phyloP scores from a whole-genome alignment of 1,140 invertebrate genomes.

The Diploscapter pachys region DNA sequence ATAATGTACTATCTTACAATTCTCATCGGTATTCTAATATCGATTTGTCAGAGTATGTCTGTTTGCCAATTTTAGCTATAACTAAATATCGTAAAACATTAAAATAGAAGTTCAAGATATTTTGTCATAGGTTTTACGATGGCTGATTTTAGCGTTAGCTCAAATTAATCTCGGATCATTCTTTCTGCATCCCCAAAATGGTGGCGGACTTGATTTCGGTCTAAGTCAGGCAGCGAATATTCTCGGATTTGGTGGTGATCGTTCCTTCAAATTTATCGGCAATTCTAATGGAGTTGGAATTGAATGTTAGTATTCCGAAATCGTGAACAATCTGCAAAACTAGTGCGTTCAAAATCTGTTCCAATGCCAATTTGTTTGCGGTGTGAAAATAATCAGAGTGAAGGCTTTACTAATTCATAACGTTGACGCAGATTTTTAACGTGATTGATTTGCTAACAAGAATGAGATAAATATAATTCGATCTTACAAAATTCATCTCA shows the following conservation, averaged over 20 bases:
- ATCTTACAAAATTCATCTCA: neutral
- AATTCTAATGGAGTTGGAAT: slow-evolving; percentile 26
- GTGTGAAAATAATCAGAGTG: neutral
- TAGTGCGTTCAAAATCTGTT: too few relatives aligned
- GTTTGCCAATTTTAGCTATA: too few relatives aligned
- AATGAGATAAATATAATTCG: neutral
- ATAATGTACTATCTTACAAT: too few relatives aligned
- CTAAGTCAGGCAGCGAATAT: slow-evolving; percentile 35
- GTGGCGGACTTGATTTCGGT: slow-evolving; percentile 34
- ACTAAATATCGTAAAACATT: too few relatives aligned
- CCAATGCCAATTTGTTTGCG: neutral
- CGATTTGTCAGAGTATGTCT: too few relatives aligned
- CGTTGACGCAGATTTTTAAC: neutral
- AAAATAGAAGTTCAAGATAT: too few relatives aligned
- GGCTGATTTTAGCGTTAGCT: slow-evolving; percentile 14
- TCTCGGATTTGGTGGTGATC: slow-evolving; percentile 36
- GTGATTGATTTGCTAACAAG: neutral
- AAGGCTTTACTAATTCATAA: neutral
- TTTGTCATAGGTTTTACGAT: neutral
- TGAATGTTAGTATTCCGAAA: slow-evolving; percentile 26
- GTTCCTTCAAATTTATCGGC: slow-evolving; percentile 28
- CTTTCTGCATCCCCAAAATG: slow-evolving; percentile 26
- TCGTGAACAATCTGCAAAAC: too few relatives aligned
- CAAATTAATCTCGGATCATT: slow-evolving; percentile 39
- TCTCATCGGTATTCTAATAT: too few relatives aligned